Base-by-base conservation (phyloP, 2,888 invertebrate genomes). In the Acronicta alni region DNA sequence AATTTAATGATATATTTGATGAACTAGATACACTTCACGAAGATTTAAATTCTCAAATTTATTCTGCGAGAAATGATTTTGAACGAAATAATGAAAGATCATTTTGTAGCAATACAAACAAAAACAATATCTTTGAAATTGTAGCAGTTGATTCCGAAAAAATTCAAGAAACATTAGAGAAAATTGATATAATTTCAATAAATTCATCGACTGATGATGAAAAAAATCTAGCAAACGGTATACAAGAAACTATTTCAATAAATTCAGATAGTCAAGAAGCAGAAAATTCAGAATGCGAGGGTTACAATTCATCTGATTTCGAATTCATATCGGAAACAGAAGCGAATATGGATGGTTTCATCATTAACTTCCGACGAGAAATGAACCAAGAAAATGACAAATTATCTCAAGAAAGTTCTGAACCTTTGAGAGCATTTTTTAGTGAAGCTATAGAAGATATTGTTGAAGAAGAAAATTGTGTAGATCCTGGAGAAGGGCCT, bases 251-350 rank as follows among this genome's bases (percentile, higher is more conserved):
- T 3, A 55, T 65, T 44, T 51, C 51, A 0, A 30, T 64, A 23
- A 42, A 46, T 39, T 57, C 67, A 2, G 30, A 49, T 44, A 18
- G 38, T 14, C 44, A 60, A 35, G 56, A 69, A 44, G 16, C 14
- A 9, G n/a, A 47, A 37, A 41, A 67, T 2, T 52, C 51, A 0
- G 56, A 48, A 16, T 18, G 38, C 8, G 69, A 77, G 17, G 87
- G 86, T 2, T 91, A 91, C 47, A 73, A 87, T 61, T 91, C 92
- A 0, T 89, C 91, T 6, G 90, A 92, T 80, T 93, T 92, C 53
- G 92, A 92, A 77, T 90, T 91, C 53, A 92, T 92, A 41, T 81
- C 82, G 1, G 92, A 92, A 81, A 67, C 72, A 2, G 90, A 91
- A 67, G 89, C 92, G 4, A 76, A 76, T 48, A 62, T 64, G 17